Conservation (phyloP, 2,797 vertebrate species). For the Rhinoraja longicauda region DNA sequence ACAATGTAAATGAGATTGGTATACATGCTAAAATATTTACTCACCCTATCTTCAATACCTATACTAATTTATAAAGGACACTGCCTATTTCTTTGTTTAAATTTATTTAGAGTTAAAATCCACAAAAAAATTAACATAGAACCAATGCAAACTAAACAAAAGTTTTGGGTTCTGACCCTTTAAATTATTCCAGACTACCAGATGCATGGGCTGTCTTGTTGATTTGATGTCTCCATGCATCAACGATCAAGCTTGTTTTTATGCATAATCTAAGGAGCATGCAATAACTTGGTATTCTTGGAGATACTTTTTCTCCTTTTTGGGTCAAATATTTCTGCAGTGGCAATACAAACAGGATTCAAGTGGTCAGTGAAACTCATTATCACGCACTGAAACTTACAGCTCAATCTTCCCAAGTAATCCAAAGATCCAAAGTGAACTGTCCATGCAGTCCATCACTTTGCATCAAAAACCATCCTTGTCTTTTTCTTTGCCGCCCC, state of each 20-base stretch:
- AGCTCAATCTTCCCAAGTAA: too few relatives aligned
- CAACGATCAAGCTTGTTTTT: not conserved
- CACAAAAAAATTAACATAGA: not conserved
- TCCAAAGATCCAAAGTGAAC: too few relatives aligned
- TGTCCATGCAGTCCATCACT: too few relatives aligned
- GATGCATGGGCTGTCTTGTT: not conserved
- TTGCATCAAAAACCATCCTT: too few relatives aligned
- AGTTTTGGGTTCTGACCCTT: not conserved
- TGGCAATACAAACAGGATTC: not conserved
- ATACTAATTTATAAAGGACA: not conserved
- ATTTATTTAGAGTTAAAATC: too few relatives aligned
- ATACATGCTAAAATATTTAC: not conserved
- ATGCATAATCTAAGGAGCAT: not conserved
- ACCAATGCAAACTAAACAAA: not conserved
- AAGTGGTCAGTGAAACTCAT: not conserved
- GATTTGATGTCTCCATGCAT: not conserved
- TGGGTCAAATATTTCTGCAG: not conserved
- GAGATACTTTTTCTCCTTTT: not conserved
- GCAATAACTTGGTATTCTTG: not conserved
- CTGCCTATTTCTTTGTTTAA: not conserved
- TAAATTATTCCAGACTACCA: not conserved
- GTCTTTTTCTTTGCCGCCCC: too few relatives aligned
- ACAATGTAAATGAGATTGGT: not conserved
- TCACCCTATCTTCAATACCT: not conserved
- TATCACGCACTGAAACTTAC: too few relatives aligned